Base-by-base conservation (phyloP, 2,797 vertebrate genomes). In the Micropoecilia bifurca region DNA sequence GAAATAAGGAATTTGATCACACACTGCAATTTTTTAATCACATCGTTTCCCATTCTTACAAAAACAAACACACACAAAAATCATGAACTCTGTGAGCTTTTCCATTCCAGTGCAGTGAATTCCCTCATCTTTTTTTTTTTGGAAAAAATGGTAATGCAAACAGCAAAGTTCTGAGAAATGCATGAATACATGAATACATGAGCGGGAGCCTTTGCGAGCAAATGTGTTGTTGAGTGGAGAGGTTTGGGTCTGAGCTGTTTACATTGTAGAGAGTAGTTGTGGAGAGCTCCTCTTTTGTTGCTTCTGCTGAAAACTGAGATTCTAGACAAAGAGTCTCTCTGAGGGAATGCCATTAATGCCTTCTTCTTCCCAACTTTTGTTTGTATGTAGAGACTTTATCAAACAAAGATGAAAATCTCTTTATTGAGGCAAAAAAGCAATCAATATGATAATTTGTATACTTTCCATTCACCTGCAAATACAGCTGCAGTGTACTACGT, bases 381-480 rank as follows among this genome's bases (percentile, higher is more conserved):
- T 90, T 88, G 86, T 86, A 89, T 71, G 72, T 84, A 85, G 79
- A 90, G 69, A 83, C 88, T 89, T 88, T 88, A 85, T 78, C 78
- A 90, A 91, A 90, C 89, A 92, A 89, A 86, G 83, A 92, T 89
- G 80, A 82, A 89, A 91, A 92, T 85, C 81, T 89, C 84, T 74
- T 90, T 83, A 90, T 86, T 92, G 88, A 86, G 82, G 82, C 22
- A 41, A 55, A 41, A 91, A 94, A 91, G 85, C 93, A 94, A 95
- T 95, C 93, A 95, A 94, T 95, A 95, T 95, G 94, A 93, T 95
- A 95, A 95, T 95, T 89, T 93, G 79, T 85, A 74, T 86, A 75
- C 90, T 93, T 95, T 89, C 80, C 85, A 88, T 92, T 92, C 87
- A 93, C 87, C 89, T 92, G 86, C 75, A 87, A 84, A 82, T 83